A percentile compares a stretch with the other conserved stretches of the same genome.
These are phyloP conservation scores for Zonotrichia leucophrys DNA, from an alignment of 2,113 vertebrate genomes.

Conservation along the genomic window DNA sequence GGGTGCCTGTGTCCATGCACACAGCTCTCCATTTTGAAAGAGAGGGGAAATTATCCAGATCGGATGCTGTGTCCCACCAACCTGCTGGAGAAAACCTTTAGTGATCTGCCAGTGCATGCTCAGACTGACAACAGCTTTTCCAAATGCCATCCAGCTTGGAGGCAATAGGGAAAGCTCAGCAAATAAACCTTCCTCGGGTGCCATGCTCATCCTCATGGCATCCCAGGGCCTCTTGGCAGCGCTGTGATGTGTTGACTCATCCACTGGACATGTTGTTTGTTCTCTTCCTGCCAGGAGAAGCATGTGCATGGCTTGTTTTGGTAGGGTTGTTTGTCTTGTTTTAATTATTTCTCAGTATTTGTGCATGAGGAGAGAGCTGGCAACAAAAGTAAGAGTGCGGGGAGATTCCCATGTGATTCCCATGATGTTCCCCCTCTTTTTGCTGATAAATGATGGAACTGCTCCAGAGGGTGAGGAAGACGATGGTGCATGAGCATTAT, in stretches of 20 bases:
- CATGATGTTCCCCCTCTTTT: not conserved
- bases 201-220: not conserved
- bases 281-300: not conserved
- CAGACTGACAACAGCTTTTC: not conserved
- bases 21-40: not conserved
- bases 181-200: not conserved
- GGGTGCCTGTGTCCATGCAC: not conserved
- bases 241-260: not conserved
- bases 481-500: accelerated
- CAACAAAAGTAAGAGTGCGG: accelerated
- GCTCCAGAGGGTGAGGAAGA: not conserved
- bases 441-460: not conserved
- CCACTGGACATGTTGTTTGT: not conserved
- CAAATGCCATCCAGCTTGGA: not conserved
- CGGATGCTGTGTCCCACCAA: not conserved
- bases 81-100: not conserved
- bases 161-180: not conserved
- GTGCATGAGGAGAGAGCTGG: not conserved
- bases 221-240: not conserved
- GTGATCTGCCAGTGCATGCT: not conserved
- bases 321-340: not conserved
- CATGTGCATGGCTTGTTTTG: not conserved
- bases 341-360: not conserved
- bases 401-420: not conserved
- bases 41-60: not conserved